A percentile compares a stretch with the other conserved stretches of the same genome.
Evolutionary conservation across 2,113 vertebrate species (phyloP).

Genomic region (Erpornis zantholeuca): DNA sequence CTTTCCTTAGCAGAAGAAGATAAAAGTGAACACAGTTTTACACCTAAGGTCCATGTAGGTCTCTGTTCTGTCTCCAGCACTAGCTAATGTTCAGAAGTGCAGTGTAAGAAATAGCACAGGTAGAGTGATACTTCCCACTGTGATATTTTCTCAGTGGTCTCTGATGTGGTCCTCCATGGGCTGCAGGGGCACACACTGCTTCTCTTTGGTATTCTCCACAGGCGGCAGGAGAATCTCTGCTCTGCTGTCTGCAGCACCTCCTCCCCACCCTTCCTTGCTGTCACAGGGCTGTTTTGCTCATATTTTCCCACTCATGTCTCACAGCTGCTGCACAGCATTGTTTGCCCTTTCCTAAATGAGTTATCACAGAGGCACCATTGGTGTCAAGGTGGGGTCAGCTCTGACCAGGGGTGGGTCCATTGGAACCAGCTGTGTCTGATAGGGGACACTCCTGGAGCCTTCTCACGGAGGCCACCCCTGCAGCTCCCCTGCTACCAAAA

Average conservation of each 20-base stretch:
- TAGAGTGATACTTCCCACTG: neutral
- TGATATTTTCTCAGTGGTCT: neutral
- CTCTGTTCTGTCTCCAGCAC: neutral
- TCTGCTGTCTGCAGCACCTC: accelerated
- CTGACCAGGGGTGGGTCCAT: accelerated
- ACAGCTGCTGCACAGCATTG: neutral
- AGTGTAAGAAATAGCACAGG: neutral
- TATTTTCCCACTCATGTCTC: neutral
- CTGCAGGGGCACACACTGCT: neutral
- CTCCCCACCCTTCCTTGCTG: neutral
- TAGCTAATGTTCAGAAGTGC: neutral
- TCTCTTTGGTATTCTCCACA: neutral
- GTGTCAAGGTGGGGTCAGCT: accelerated
- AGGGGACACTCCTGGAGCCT: neutral
- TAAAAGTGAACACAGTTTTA: neutral
- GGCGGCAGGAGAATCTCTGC: neutral
- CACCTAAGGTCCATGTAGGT: neutral
- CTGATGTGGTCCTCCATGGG: neutral
- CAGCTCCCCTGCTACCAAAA: neutral
- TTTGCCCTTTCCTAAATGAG: neutral
- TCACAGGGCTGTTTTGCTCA: neutral
- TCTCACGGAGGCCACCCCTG: neutral
- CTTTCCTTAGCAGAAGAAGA: neutral
- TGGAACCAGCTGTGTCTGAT: neutral
- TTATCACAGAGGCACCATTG: neutral